Evolutionary conservation across 2,888 invertebrate genomes (phyloP).

Genomic region (Alloplasta piceator): DNA sequence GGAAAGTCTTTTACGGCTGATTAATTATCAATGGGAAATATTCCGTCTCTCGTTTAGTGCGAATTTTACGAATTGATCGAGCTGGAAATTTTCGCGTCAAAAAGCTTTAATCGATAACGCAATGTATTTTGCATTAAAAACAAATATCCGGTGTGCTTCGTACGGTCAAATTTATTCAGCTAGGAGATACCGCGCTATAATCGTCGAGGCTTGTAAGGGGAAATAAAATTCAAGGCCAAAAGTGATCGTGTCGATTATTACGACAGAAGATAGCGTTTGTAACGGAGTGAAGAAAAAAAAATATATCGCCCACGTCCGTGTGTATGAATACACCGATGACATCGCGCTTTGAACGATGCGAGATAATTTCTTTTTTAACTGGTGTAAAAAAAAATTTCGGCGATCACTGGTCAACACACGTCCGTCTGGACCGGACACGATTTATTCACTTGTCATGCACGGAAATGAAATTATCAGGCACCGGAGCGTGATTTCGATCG

Average conservation of each 20-base stretch:
- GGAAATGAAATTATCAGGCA: conserved; percentile 51
- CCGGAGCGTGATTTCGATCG: conserved; percentile 34
- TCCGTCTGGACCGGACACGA: conserved; percentile 51
- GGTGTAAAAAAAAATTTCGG: conserved; percentile 36
- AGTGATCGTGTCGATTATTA: conserved; percentile 33
- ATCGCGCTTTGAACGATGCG: background rate
- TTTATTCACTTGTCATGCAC: conserved; percentile 59
- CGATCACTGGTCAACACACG: conserved; percentile 17
- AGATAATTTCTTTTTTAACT: conserved; percentile 5
- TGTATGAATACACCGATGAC: background rate
- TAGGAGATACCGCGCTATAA: conserved; percentile 1
- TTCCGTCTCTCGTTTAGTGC: background rate
- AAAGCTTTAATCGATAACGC: background rate
- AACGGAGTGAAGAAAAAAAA: background rate
- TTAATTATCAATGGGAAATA: conserved; percentile 66
- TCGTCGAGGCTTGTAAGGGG: conserved; percentile 4
- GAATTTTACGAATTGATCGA: conserved; percentile 5
- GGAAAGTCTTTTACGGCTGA: conserved; percentile 76
- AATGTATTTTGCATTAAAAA: too few species aligned
- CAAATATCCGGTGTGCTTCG: too few species aligned
- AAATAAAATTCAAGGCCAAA: conserved; percentile 37
- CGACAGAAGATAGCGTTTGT: background rate
- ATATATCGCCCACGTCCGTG: background rate
- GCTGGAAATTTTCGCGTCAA: conserved; percentile 32
- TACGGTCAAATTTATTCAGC: too few species aligned